Evolutionary conservation across 2,888 invertebrate species (phyloP), one percentile per base, ranked within the genome.

Genomic region (Eupithecia insigniata): DNA sequence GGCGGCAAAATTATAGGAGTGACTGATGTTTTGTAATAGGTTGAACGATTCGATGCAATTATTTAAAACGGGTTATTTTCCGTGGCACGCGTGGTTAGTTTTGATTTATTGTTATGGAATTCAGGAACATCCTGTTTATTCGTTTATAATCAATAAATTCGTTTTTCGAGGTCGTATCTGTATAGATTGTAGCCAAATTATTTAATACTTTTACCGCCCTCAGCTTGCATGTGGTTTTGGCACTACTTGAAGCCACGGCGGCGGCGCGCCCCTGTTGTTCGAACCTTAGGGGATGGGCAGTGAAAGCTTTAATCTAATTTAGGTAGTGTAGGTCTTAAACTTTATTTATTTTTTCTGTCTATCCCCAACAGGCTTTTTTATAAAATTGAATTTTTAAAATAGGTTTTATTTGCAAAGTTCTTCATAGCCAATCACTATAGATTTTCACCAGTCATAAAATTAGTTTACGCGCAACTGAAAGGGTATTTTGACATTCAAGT

Each of bases 21-120:
- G 71, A 71, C 30, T 66, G 67, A 69, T 64, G 60, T 68, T 74
- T 71, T 62, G 36, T 74, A 74, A 71, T 7, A 67, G 16, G 64
- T 43, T 55, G 28, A 64, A n/a, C 51, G 16, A 69, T 69, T 69
- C 34, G 30, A 43, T 32, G 32, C 34, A 69, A 62, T 60, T 34
- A 26, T 36, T 43, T 7, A 14, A 55, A 5, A 55, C 22, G 2
- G 46, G n/a, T 22, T 12, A n/a, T 51, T 22, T 22, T 22, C 12
- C 51, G 51, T 12, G 51, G 12, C 51, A 51, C 51, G 55, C 26
- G 26, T 10, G 1, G 46, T 39, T 0, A 16, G 4, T 14, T 55
- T 55, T 55, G 5, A 14, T 26, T 55, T 10, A n/a, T n/a, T 22
- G 46, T 51, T 14, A 51, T 26, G 26, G 4, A 55, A 12, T 26